A percentile compares a stretch with the other conserved stretches of the same genome.
Conservation (phyloP, 2,113 vertebrate genomes). For the Clupea harengus region DNA sequence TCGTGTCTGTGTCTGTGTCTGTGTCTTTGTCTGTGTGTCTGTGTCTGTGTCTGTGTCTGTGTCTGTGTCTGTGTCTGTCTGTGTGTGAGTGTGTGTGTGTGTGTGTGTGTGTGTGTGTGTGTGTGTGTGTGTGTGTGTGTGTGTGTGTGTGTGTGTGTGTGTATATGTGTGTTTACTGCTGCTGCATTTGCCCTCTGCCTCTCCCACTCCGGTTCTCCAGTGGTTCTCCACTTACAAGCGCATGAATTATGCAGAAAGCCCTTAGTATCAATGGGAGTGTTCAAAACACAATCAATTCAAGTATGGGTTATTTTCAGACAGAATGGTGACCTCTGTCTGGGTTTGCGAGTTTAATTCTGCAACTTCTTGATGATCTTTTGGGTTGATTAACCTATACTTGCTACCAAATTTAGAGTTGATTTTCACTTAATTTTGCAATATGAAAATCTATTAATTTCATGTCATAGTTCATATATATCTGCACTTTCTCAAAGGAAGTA, state of each 20-base stretch:
- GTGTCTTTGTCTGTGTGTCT: neutral
- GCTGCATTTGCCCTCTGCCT: neutral
- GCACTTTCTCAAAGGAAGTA: neutral
- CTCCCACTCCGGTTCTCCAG: neutral
- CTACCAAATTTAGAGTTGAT: neutral
- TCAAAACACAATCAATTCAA: conserved; percentile 1
- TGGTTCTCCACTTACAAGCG: neutral
- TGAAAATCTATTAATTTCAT: neutral
- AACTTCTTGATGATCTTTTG: neutral
- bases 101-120: conserved; percentile 34
- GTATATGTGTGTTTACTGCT: neutral
- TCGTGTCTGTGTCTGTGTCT: neutral
- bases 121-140: too few relatives aligned
- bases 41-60: neutral
- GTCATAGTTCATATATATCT: neutral
- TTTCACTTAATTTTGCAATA: neutral
- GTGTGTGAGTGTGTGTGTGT: conserved; percentile 67
- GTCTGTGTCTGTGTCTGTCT: conserved; percentile 67
- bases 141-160: conserved; percentile 55
- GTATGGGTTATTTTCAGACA: neutral
- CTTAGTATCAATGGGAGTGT: conserved; percentile 19
- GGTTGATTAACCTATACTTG: neutral
- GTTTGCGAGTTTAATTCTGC: neutral
- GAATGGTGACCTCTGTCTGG: neutral
- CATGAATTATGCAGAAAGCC: conserved; percentile 43